Evolutionary conservation across 2,113 vertebrate species (phyloP), one percentile per base, ranked within the genome.

Genomic region (Spilogale gracilis): DNA sequence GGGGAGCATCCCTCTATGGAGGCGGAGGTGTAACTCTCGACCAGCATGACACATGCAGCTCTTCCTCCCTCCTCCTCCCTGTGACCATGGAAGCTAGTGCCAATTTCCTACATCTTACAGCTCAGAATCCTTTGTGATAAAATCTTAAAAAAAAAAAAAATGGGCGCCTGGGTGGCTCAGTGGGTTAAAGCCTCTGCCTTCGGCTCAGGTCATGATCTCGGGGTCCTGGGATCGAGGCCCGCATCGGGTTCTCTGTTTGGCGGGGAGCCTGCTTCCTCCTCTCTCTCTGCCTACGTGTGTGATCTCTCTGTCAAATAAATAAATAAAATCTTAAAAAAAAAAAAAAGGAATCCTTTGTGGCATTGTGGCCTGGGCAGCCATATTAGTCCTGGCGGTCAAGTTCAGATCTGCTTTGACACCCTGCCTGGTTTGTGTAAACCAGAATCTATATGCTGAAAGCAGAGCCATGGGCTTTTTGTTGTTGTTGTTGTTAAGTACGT

Each of bases 351-450:
- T 85, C 13, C 63, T 73, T 12, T 30, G 60, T 9, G 43, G 2
- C 18, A 2, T 4, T 32, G 69, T 73, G 38, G 9, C 60, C 45
- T 16, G 20, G 67, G 30, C 21, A 79, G 32, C 67, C 54, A 0
- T 1, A 32, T 52, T 43, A 69, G 76, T 21, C 3, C 61, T 74
- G 32, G 76, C 25, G 9, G 50, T 71, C 52, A 79, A 27, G 4
- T 82, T 89, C 60, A 84, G 89, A 94, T 97, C 45, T 78, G 17
- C 58, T 52, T 52, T 74, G n/a, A 82, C 38, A 18, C 80, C 50
- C 60, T 91, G 27, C 43, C 11, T 14, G 38, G 38, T 38, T 38
- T 38, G 38, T 38, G 38, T 38, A 38, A 38, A 38, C 38, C 38
- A 38, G 76, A 56, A 56, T 84, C 71, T 85, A 54, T 84, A 16